A percentile compares a stretch with the other conserved stretches of the same genome.
Conservation (phyloP, 2,797 vertebrate species). For the Cheirogaleus major region DNA sequence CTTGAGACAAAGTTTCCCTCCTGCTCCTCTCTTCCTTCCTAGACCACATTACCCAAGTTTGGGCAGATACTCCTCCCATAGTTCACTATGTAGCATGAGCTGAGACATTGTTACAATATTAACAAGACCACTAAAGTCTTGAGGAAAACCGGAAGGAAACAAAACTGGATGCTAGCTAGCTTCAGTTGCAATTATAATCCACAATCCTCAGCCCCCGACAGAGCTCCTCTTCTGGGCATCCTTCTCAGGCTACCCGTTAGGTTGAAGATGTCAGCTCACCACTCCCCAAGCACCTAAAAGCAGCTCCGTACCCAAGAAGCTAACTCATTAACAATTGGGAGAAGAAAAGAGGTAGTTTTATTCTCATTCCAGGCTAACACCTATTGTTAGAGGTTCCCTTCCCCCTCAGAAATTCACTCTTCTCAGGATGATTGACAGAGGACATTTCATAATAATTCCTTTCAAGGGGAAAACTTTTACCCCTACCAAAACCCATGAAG, state of each 20-base stretch:
- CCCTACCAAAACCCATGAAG: not conserved
- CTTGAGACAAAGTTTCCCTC: not conserved
- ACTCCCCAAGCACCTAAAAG: too few species aligned
- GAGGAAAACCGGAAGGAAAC: not conserved
- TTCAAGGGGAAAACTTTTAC: not conserved
- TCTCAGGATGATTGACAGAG: not conserved
- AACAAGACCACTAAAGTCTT: not conserved
- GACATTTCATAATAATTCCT: not conserved
- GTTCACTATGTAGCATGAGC: not conserved
- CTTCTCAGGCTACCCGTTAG: not conserved
- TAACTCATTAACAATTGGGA: not conserved
- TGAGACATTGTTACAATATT: not conserved
- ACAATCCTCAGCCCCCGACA: not conserved
- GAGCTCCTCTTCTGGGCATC: not conserved
- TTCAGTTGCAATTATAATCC: not conserved
- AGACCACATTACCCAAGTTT: not conserved
- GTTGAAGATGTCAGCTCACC: not conserved
- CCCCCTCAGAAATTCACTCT: not conserved
- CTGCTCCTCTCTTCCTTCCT: not conserved
- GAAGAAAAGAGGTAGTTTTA: not conserved
- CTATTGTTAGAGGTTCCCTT: not conserved
- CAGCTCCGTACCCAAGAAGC: too few species aligned
- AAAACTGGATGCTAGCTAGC: not conserved
- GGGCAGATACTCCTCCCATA: not conserved
- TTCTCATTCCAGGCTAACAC: not conserved